These are phyloP conservation scores for Panulirus ornatus DNA, from an alignment of 1,140 invertebrate genomes.

Conservation along the genomic window DNA sequence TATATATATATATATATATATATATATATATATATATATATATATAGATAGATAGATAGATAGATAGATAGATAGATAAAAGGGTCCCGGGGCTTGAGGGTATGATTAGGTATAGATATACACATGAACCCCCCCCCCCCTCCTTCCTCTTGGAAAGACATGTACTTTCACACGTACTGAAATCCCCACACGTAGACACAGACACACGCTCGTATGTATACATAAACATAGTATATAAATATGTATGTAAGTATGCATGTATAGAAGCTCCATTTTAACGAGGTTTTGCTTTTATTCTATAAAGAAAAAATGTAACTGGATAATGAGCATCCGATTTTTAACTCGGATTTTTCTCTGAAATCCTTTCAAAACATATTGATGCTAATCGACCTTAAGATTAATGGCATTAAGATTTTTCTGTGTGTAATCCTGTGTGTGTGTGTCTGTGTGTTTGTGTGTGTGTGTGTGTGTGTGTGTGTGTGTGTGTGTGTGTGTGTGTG, in stretches of 20 bases:
- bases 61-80: no score
- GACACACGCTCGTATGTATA: not conserved
- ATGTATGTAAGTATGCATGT: not conserved
- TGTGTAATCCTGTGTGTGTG: no score
- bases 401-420: not conserved
- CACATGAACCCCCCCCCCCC: not conserved
- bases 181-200: slow-evolving; percentile 6
- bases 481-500: not conserved
- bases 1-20: slow-evolving; percentile 11
- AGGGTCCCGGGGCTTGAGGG: no score
- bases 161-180: not conserved
- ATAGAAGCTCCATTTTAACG: no score
- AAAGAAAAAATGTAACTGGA: not conserved
- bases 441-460: no score
- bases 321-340: not conserved
- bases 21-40: slow-evolving; percentile 7
- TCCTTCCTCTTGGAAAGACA: not conserved
- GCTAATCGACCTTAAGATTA: not conserved
- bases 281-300: no score
- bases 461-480: slow-evolving; percentile 7
- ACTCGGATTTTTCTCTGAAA: not conserved
- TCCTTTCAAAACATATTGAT: not conserved
- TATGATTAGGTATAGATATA: not conserved
- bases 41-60: not conserved
- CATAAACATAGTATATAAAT: not conserved